Evolutionary conservation across 2,113 vertebrate genomes (phyloP), one percentile per base, ranked within the genome.

Genomic region (Zeus faber): DNA sequence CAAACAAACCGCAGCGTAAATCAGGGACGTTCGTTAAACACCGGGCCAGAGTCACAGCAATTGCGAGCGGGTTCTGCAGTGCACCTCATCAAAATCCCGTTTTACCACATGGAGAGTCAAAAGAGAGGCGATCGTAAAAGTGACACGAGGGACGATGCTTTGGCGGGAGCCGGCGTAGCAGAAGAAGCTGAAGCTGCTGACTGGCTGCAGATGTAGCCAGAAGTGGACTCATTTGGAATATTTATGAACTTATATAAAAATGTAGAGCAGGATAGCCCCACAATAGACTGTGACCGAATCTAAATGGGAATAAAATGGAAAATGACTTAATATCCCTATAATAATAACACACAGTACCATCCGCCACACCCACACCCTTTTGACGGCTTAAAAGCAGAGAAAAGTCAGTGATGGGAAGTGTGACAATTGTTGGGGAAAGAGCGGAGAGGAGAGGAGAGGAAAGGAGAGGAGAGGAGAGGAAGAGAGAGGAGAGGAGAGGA

Each of bases 61-160:
- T n/a, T n/a, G n/a, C n/a, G n/a, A n/a, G n/a, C n/a, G n/a, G n/a
- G n/a, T n/a, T n/a, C n/a, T n/a, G n/a, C n/a, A n/a, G n/a, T n/a
- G n/a, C n/a, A n/a, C n/a, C n/a, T n/a, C n/a, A n/a, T n/a, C n/a
- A n/a, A n/a, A n/a, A n/a, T n/a, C n/a, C n/a, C n/a, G n/a, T n/a
- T n/a, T n/a, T n/a, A n/a, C n/a, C n/a, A n/a, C n/a, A n/a, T n/a
- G n/a, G n/a, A n/a, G n/a, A n/a, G n/a, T n/a, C n/a, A 2, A 49
- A 58, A 72, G 64, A 54, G 31, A 49, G 45, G 44, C 49, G 33
- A 62, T 37, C 57, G 40, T 51, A 57, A 64, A 49, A 54, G 61
- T 74, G 65, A 77, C 49, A 57, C 66, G 50, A 65, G 57, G 58
- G 71, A 74, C 77, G 73, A 59, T 50, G 69, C 54, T 63, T 59